These are phyloP conservation scores for Morelia viridis DNA, from an alignment of 2,797 vertebrate genomes.

Conservation along the genomic window DNA sequence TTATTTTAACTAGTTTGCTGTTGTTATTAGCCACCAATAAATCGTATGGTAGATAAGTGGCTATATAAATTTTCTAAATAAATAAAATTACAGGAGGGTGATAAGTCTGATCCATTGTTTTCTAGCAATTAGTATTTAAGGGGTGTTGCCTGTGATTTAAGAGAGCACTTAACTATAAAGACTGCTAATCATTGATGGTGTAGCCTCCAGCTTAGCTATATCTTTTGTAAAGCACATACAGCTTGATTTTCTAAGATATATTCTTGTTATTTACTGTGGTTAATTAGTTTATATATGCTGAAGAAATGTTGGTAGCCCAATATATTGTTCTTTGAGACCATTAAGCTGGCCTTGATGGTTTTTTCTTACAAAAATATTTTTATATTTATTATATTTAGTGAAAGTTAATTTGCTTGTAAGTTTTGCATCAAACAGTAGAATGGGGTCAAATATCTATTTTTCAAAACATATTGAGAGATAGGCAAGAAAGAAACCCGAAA, in stretches of 20 bases:
- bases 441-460: neutral
- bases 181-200: neutral
- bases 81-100: neutral
- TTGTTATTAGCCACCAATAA: neutral
- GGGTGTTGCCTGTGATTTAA: neutral
- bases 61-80: neutral
- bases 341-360: constrained; percentile 23
- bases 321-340: constrained; percentile 23
- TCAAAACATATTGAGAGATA: neutral
- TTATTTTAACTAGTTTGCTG: neutral
- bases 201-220: neutral
- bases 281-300: neutral
- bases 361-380: constrained; percentile 13
- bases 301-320: neutral
- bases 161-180: neutral
- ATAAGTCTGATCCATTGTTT: neutral
- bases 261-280: neutral
- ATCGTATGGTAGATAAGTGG: neutral
- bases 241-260: neutral
- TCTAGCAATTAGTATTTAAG: neutral
- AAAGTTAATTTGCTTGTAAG: constrained; percentile 32
- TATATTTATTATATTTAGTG: neutral
- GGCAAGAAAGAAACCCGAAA: neutral
- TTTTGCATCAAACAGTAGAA: constrained; percentile 17
- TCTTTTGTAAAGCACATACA: neutral